These are phyloP conservation scores for Plebejus argus DNA, from an alignment of 2,888 invertebrate genomes.

Conservation along the genomic window DNA sequence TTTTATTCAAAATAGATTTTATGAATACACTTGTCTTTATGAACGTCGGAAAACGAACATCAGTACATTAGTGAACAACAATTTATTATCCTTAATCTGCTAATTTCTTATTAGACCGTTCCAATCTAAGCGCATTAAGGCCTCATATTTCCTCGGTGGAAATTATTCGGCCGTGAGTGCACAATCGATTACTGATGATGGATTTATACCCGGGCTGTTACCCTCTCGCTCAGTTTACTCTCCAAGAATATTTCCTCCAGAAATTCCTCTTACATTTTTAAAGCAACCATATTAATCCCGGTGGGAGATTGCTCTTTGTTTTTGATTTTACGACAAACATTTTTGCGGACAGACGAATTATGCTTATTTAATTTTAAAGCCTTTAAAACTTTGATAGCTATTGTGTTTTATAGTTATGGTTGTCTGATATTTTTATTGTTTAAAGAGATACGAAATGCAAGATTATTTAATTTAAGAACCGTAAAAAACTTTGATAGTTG, in stretches of 20 bases:
- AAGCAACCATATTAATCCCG: conserved; percentile 26
- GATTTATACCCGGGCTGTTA: conserved; percentile 47
- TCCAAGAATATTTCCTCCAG: conserved; percentile 40
- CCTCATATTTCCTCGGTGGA: conserved; percentile 36
- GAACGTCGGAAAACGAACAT: too few relatives aligned
- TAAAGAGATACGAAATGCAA: neutral
- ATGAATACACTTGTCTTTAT: too few relatives aligned
- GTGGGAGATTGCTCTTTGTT: conserved; percentile 29
- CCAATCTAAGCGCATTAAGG: conserved; percentile 13
- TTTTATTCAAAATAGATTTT: too few relatives aligned
- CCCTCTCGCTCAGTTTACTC: conserved; percentile 36
- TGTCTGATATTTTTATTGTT: neutral
- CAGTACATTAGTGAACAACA: too few relatives aligned
- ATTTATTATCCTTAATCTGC: neutral
- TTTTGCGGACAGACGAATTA: neutral
- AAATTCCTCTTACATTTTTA: conserved; percentile 36
- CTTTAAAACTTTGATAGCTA: neutral
- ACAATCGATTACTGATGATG: conserved; percentile 62
- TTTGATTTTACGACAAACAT: conserved; percentile 23
- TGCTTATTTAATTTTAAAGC: neutral
- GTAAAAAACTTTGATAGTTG: too few relatives aligned
- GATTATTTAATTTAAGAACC: too few relatives aligned
- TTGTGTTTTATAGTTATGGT: neutral
- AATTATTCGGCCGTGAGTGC: conserved; percentile 55
- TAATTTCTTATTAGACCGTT: neutral